Percentiles rank a stretch among this genome's conserved stretches.
Evolutionary conservation across 1,140 invertebrate genomes (phyloP).

Genomic region (Drosophila lini): DNA sequence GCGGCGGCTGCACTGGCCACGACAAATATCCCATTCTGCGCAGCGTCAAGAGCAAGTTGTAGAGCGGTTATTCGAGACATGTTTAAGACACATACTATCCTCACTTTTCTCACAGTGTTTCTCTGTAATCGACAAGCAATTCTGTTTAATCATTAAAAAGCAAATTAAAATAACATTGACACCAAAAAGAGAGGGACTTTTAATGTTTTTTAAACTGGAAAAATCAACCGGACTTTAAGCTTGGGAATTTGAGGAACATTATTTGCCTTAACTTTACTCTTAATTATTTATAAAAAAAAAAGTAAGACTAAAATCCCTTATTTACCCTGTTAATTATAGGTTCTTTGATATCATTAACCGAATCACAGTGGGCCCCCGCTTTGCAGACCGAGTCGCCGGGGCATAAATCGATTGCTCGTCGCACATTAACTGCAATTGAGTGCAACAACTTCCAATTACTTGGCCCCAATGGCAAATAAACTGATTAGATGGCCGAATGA

Average conservation of each 20-base stretch:
- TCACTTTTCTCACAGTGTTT: slow-evolving; percentile 5
- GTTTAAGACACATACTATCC: not conserved
- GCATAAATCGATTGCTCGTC: not conserved
- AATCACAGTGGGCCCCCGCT: not conserved
- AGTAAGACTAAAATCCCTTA: no score
- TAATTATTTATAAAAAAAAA: no score
- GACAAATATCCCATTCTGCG: slow-evolving; percentile 91
- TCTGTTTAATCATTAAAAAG: slow-evolving; percentile 35
- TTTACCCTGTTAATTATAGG: not conserved
- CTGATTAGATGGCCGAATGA: slow-evolving; percentile 42
- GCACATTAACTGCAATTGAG: slow-evolving; percentile 56
- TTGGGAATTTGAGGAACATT: no score
- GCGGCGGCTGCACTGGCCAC: slow-evolving; percentile 89
- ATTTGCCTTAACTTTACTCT: no score
- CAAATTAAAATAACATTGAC: slow-evolving; percentile 30
- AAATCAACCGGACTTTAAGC: no score
- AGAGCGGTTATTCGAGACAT: slow-evolving; percentile 1
- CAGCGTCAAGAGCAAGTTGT: slow-evolving; percentile 87
- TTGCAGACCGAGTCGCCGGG: not conserved
- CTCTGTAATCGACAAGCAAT: slow-evolving; percentile 6
- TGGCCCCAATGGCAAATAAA: slow-evolving; percentile 47
- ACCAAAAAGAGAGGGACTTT: not conserved
- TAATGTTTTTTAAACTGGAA: not conserved
- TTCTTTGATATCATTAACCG: not conserved
- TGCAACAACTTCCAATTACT: slow-evolving; percentile 61